Evolutionary conservation across 64 coral and sea anemone species (phyloP), one percentile per base, ranked within the genome.

Genomic region (Hydrozoanthus tunicans): DNA sequence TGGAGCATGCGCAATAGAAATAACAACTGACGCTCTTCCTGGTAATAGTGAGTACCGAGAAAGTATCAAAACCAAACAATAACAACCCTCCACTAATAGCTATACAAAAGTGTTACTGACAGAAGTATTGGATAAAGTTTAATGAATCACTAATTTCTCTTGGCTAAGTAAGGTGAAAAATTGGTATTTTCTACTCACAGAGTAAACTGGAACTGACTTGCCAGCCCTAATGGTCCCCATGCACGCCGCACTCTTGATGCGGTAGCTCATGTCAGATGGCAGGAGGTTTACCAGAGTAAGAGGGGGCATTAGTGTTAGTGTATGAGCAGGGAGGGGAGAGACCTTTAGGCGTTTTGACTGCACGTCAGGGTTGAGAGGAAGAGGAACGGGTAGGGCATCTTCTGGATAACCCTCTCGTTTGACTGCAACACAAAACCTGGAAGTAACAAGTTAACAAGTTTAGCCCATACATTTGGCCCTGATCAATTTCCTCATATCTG

Each of bases 391-490:
- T 17, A 54, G 57, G 51, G 65, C 63, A 55, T 99, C 97, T 67
- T 95, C 92, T 3, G 97, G 94, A 78, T 93, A 99, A 3, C 97
- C 97, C 57, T 99, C 97, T 20, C 97, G 77, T 80, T 91, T 86
- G 17, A 93, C 92, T 4, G 94, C 83, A 25, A 93, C 94, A 85
- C 97, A 99, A 61, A 95, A 99, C 79, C 97, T 99, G 58, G 69
- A 59, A 25, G 79, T 43, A 43, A 43, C 15, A 64, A 62, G 68
- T 71, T 71, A 25, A 25, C 25, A 53, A 32, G 8, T 43, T 43
- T 43, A 43, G 32, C 32, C 32, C 32, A 43, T 43, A 62, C 1
- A 9, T 62, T 7, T 62, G 7, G 7, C 7, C 7, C 60, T 62
- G 60, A 62, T 62, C 60, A 62, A 9, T 13, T 9, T 62, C 60